A percentile compares a stretch with the other conserved stretches of the same genome.
Conservation (phyloP, 2,797 vertebrate genomes). For the Leptoclinus maculatus region DNA sequence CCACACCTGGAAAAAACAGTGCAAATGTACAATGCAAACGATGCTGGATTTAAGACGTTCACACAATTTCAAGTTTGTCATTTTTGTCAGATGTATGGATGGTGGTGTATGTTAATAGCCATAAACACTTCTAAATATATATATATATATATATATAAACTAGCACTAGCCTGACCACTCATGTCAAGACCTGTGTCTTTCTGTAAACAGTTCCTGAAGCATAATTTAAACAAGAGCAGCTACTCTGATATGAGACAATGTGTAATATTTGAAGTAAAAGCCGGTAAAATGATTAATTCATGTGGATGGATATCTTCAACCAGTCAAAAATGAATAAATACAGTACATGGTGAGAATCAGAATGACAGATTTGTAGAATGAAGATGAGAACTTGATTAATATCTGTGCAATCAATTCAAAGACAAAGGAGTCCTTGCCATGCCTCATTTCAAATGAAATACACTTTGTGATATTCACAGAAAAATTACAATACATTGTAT, state of each 20-base stretch:
- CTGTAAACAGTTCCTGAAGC: conserved; percentile 45
- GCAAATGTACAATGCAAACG: conserved; percentile 43
- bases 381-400: not conserved
- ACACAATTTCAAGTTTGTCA: conserved; percentile 42
- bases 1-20: conserved; percentile 35
- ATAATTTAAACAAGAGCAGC: conserved; percentile 39
- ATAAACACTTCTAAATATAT: not conserved
- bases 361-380: conserved; percentile 11
- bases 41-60: conserved; percentile 34
- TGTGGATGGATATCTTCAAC: conserved; percentile 22
- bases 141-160: not conserved
- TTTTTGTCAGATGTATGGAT: conserved; percentile 13
- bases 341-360: conserved; percentile 23
- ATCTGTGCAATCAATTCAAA: conserved; percentile 16
- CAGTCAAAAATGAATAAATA: conserved; percentile 42
- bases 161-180: conserved; percentile 16
- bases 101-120: not conserved
- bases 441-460: not conserved
- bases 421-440: not conserved
- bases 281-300: conserved; percentile 37
- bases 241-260: conserved; percentile 20
- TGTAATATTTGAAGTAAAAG: conserved; percentile 25
- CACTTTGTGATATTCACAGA: not conserved
- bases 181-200: conserved; percentile 2
- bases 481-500: not conserved